These are phyloP conservation scores for Battus philenor DNA, from an alignment of 1,140 invertebrate species.

Conservation along the genomic window DNA sequence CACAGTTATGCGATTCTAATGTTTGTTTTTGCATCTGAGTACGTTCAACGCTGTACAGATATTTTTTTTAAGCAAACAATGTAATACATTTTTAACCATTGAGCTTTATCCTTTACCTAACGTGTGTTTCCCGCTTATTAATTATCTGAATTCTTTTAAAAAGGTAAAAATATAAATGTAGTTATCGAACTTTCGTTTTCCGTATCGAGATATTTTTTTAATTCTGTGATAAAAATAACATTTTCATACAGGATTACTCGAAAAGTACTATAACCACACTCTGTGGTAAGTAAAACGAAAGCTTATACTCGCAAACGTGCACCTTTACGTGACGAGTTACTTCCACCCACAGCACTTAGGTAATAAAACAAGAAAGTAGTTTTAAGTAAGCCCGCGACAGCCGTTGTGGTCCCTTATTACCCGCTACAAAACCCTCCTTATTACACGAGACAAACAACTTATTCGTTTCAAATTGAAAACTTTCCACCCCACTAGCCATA, in stretches of 20 bases:
- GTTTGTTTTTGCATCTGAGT: conserved; percentile 10
- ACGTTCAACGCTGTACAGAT: conserved; percentile 3
- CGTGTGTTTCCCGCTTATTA: no score
- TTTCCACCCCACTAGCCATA: conserved; percentile 72
- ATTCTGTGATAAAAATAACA: no score
- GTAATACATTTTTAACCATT: no score
- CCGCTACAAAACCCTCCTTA: conserved; percentile 68
- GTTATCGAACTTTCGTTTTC: no score
- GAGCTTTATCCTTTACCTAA: no score
- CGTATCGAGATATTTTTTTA: no score
- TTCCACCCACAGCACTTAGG: conserved; percentile 54
- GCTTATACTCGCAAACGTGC: conserved; percentile 32
- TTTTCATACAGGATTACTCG: no score
- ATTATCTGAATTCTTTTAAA: no score
- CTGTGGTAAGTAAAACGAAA: conserved; percentile 13
- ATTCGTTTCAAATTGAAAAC: conserved; percentile 75
- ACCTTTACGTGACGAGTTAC: conserved; percentile 42
- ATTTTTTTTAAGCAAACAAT: conserved; percentile 4
- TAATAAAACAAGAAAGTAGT: conserved; percentile 73
- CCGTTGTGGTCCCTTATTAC: conserved; percentile 66
- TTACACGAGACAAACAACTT: conserved; percentile 70
- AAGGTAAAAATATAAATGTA: no score
- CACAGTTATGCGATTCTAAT: conserved; percentile 15
- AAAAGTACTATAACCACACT: conserved; percentile 10
- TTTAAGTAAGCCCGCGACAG: conserved; percentile 70